Evolutionary conservation across 2,797 vertebrate genomes (phyloP).

Genomic region (Amniataba percoides): DNA sequence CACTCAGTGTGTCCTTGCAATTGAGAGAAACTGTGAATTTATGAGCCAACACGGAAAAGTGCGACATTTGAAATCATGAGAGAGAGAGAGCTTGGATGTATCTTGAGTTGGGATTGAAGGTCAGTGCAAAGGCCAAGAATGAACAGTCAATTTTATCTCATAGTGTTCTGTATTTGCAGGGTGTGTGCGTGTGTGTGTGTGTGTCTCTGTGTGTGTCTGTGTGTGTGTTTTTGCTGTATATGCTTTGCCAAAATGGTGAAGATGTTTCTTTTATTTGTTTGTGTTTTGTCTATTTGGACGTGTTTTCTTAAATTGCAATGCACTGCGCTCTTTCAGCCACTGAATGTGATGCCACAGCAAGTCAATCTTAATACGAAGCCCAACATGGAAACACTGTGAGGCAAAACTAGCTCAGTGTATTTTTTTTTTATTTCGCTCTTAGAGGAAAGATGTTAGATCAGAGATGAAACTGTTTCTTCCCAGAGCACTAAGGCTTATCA

Average conservation of each 20-base stretch:
- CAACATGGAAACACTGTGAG: neutral
- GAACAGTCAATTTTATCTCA: neutral
- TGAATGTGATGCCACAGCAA: neutral
- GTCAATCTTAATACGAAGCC: conserved; percentile 12
- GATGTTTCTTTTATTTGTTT: conserved; percentile 5
- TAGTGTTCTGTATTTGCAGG: neutral
- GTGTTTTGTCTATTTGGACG: neutral
- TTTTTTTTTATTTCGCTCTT: conserved; percentile 19
- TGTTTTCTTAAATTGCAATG: conserved; percentile 12
- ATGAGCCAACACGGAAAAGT: no score
- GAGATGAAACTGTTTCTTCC: conserved; percentile 32
- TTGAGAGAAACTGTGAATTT: no score
- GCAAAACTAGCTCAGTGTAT: conserved; percentile 5
- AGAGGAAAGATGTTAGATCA: conserved; percentile 18
- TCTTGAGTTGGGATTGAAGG: neutral
- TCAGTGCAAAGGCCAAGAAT: neutral
- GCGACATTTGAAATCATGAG: neutral
- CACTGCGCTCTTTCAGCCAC: neutral
- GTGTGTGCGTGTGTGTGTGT: no score
- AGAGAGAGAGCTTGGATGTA: neutral
- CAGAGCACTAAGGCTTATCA: conserved; percentile 17
- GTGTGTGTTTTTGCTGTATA: fast-evolving
- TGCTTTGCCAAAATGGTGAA: neutral
- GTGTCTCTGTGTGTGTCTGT: no score
- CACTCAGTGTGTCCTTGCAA: no score